Base-by-base conservation (phyloP, 2,797 vertebrate genomes). In the Epinephelus coioides region DNA sequence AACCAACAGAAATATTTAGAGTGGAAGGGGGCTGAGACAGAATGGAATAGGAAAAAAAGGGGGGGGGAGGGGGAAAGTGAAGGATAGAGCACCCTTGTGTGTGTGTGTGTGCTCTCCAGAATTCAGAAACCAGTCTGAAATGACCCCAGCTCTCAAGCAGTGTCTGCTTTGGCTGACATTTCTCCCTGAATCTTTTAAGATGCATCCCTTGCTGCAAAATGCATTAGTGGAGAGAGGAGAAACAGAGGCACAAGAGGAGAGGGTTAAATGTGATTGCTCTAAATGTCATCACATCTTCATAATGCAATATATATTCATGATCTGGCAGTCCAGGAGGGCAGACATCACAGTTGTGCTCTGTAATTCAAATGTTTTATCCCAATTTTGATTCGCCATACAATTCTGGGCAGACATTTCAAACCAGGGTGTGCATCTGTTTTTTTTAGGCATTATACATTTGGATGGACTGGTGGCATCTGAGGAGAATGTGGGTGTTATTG, bases 241-340 rank as follows among this genome's bases (percentile, higher is more conserved):
- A 90, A 92, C 86, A 89, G 85, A 88, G 84, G 89, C 90, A 88
- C 85, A 81, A 89, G 90, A 89, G 76, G 88, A 92, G 88, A 91
- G 93, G 93, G 94, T 93, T 95, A 95, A 95, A 95, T 90, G 90
- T 90, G 91, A 94, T 94, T 92, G 92, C 92, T 93, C 91, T 92
- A 95, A 95, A 95, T 95, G 94, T 95, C 94, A 95, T 93, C 92
- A 94, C 91, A 93, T 95, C 92, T 91, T 95, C 91, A 94, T 95
- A 95, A 94, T 94, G 94, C 92, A 95, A 95, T 96, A 95, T 96
- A 95, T 96, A 95, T 96, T 96, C 94, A 95, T 95, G 94, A 95
- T 95, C 77, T 88, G 82, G 80, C 90, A 88, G 92, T 90, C 89
- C 90, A 86, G 91, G 90, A 92, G 92, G 93, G 88, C 92, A 94